A percentile compares a stretch with the other conserved stretches of the same genome.
Conservation (phyloP, 2,797 vertebrate species). For the Hylomyscus alleni region DNA sequence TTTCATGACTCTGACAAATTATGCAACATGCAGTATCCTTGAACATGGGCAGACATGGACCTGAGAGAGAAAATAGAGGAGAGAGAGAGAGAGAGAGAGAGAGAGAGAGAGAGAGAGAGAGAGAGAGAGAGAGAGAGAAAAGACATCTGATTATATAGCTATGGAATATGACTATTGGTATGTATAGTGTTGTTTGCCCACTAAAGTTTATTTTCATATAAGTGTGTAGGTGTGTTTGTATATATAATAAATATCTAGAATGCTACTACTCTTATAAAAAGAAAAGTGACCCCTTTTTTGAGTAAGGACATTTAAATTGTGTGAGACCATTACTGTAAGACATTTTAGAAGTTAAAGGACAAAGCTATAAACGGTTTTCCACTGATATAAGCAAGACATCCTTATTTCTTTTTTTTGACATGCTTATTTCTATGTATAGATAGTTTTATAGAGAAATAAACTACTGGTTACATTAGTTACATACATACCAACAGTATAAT, state of each 20-base stretch:
- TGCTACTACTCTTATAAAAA: background rate
- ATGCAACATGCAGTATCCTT: background rate
- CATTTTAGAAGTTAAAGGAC: background rate
- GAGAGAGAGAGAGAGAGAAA: background rate
- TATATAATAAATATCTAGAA: too few species aligned
- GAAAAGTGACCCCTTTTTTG: background rate
- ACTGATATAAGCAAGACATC: background rate
- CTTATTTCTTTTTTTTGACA: too few species aligned
- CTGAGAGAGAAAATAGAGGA: background rate
- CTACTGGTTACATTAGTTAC: background rate
- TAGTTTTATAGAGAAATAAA: conserved; percentile 25
- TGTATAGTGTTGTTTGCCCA: background rate
- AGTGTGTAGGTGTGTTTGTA: background rate
- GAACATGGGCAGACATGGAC: background rate
- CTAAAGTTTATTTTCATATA: background rate
- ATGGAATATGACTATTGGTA: background rate
- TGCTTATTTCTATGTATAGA: background rate
- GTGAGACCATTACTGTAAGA: background rate
- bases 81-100: background rate
- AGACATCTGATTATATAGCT: background rate
- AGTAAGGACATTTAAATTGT: background rate
- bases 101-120: background rate
- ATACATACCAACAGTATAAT: background rate
- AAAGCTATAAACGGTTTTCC: background rate
- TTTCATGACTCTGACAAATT: background rate